Base-by-base conservation (phyloP, 1,140 invertebrate genomes). In the Xylocopa sonorina region DNA sequence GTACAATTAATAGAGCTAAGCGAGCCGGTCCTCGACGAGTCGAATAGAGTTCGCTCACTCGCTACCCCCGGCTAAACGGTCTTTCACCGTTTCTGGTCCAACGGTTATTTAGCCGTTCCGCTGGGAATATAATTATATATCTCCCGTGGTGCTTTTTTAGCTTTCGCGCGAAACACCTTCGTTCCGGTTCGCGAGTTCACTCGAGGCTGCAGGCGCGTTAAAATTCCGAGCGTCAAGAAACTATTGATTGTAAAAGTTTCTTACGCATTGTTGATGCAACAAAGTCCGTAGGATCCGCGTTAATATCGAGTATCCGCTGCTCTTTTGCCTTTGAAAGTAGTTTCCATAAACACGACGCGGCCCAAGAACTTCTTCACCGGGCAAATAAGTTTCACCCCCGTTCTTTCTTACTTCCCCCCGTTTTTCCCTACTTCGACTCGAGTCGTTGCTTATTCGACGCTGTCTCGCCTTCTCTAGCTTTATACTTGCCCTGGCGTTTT, bases 221-320 rank as follows among this genome's bases (percentile, higher is more conserved):
- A 78, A 62, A 71, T 71, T 62, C 34, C 27, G 24, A 38, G 21
- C 38, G 50, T 24, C 53, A 18, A 38, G 46, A 24, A 43, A 27
- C 58, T 57, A 73, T 78, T 64, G 69, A 78, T 78, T 57, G 58
- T 51, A 43, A 63, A 78, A 78, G 34, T 78, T 78, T 69, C 55
- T 50, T 32, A 2, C 34, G 10, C 68, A 78, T 48, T 38, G 68
- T 73, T 73, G 38, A 63, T 46, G 55, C 48, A 50, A 71, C 38
- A 60, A 72, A 72, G 38, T 55, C 67, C 6, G 16, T 53, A 73
- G 46, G 57, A 24, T 34, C 48, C 9, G 41, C 48, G 69, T 38
- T 73, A 64, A 78, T 78, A 64, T 69, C 55, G 58, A 67, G 53
- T 76, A 76, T 53, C 38, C 50, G 27, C 41, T 48, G n/a, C 60